Percentiles rank a stretch among this genome's conserved stretches.
Conservation (phyloP, 2,888 invertebrate genomes). For the Drosophila demipolita region DNA sequence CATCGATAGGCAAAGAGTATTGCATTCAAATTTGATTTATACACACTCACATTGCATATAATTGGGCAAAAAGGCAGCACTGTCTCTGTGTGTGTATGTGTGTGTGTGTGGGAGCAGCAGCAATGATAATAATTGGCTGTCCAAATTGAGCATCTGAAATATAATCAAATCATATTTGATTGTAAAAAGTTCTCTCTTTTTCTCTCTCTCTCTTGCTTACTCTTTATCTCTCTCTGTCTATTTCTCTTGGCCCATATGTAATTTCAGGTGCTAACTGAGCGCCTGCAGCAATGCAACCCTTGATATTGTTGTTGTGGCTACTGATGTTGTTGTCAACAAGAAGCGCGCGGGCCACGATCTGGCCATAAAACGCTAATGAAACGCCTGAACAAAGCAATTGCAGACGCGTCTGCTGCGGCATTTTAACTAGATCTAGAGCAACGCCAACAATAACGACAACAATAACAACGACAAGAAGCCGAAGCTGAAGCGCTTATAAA, state of each 20-base stretch:
- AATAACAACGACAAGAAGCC: slow-evolving; percentile 33
- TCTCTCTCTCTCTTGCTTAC: neutral
- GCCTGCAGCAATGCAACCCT: slow-evolving; percentile 50
- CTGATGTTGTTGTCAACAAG: slow-evolving; percentile 34
- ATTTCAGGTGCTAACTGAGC: slow-evolving; percentile 70
- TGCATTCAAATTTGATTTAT: slow-evolving; percentile 81
- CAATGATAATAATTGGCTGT: slow-evolving; percentile 55
- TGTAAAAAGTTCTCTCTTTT: slow-evolving; percentile 20
- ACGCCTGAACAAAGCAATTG: slow-evolving; percentile 51
- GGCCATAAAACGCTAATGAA: slow-evolving; percentile 64
- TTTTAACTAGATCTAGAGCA: slow-evolving; percentile 68
- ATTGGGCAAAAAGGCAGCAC: slow-evolving; percentile 72
- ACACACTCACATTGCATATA: slow-evolving; percentile 70
- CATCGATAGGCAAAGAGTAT: slow-evolving; percentile 62
- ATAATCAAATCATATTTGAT: slow-evolving; percentile 36
- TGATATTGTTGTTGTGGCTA: slow-evolving; percentile 1
- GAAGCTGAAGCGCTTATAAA: slow-evolving; percentile 63
- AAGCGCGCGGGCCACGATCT: slow-evolving; percentile 46
- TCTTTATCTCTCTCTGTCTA: neutral
- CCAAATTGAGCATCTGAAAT: slow-evolving; percentile 39
- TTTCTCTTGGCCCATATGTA: neutral
- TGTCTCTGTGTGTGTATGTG: slow-evolving; percentile 36
- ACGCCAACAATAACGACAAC: slow-evolving; percentile 12
- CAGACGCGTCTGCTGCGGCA: slow-evolving; percentile 52
- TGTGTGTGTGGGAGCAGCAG: slow-evolving; percentile 10